A percentile compares a stretch with the other conserved stretches of the same genome.
These are phyloP conservation scores for Thecocarcelia acutangulata DNA, from an alignment of 2,888 invertebrate species.

Conservation along the genomic window DNA sequence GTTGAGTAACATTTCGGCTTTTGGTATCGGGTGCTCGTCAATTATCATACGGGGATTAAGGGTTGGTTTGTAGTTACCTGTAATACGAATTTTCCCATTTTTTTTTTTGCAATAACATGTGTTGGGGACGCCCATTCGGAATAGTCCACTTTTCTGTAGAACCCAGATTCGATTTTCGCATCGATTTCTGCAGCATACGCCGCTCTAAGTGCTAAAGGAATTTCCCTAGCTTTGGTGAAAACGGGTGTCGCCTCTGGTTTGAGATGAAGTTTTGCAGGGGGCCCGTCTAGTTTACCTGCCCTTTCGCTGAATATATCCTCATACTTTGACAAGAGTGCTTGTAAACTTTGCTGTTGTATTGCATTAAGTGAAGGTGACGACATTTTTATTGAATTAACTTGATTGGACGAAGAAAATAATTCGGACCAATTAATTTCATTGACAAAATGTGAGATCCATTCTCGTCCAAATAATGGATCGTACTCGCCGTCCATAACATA, in stretches of 20 bases:
- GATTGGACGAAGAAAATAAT: slow-evolving; percentile 2
- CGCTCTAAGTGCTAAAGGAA: not conserved
- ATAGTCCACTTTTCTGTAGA: too few species aligned
- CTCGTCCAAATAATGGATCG: not conserved
- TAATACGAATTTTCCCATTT: slow-evolving; percentile 9
- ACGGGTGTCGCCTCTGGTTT: not conserved
- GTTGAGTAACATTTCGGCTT: not conserved
- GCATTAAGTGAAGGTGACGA: too few species aligned
- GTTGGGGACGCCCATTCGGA: not conserved
- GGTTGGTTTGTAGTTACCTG: slow-evolving; percentile 8
- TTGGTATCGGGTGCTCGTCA: slow-evolving; percentile 13
- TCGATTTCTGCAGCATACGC: not conserved
- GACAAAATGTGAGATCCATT: not conserved
- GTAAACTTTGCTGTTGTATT: too few species aligned
- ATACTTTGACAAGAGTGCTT: too few species aligned
- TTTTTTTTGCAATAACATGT: slow-evolving; percentile 12
- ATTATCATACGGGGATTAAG: slow-evolving; percentile 4
- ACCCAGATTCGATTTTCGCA: not conserved
- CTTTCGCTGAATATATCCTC: too few species aligned
- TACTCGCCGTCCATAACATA: not conserved
- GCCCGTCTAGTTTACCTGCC: not conserved
- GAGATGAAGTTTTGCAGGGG: not conserved
- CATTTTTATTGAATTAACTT: not conserved
- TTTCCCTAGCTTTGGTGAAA: not conserved
- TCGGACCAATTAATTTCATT: not conserved